A percentile compares a stretch with the other conserved stretches of the same genome.
Evolutionary conservation across 2,797 vertebrate genomes (phyloP).

Genomic region (Valencia hispanica): DNA sequence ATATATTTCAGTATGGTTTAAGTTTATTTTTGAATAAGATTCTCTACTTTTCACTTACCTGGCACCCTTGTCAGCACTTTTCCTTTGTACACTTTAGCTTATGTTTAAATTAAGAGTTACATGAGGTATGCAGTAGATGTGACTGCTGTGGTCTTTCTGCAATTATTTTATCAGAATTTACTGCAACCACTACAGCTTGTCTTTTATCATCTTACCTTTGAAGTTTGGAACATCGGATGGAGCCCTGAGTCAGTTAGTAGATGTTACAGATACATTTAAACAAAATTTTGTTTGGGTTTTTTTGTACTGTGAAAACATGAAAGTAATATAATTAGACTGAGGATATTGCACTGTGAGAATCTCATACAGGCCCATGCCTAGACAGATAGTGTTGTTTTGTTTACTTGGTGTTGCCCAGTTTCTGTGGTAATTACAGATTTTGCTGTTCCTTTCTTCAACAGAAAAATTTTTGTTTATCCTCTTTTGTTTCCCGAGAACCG

Average conservation of each 20-base stretch:
- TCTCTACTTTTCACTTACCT: background rate
- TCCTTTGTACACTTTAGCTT: background rate
- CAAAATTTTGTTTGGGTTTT: background rate
- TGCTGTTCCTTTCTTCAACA: background rate
- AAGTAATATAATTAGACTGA: background rate
- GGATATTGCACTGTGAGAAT: no score
- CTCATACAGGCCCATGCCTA: no score
- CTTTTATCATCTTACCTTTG: background rate
- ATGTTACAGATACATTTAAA: background rate
- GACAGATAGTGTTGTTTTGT: background rate
- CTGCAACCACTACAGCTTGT: background rate
- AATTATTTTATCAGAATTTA: background rate
- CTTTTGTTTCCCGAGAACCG: no score
- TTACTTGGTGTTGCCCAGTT: background rate
- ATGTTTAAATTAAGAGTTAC: background rate
- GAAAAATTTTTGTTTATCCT: background rate
- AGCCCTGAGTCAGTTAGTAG: background rate
- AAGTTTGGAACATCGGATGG: background rate
- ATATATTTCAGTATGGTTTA: background rate
- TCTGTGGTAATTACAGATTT: conserved; percentile 4
- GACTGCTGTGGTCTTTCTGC: no score
- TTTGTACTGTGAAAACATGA: background rate
- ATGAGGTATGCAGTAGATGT: no score
- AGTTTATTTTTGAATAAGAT: background rate
- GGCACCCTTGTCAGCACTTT: background rate